Percentiles rank a stretch among this genome's conserved stretches.
Conservation (phyloP, 2,113 vertebrate species). For the Hydropotes inermis region DNA sequence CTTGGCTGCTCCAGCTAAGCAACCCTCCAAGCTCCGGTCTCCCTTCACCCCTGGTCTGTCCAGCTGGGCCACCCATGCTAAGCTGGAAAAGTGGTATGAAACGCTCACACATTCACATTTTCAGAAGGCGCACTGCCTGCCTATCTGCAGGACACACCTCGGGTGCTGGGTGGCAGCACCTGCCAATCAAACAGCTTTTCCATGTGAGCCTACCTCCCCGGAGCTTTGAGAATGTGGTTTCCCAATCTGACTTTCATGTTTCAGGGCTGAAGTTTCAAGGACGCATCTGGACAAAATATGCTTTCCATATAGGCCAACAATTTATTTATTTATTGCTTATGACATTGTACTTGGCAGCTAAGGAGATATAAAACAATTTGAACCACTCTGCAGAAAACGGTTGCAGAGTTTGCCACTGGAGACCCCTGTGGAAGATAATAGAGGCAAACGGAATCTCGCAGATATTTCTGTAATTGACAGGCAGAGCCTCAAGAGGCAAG, state of each 20-base stretch:
- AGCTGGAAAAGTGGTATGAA: background rate
- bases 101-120: rapidly evolving
- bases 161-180: slow-evolving; percentile 43
- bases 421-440: slow-evolving; percentile 32
- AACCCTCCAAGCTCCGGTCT: background rate
- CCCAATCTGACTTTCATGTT: slow-evolving; percentile 59
- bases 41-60: too few relatives aligned
- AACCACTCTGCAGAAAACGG: slow-evolving; percentile 58
- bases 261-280: slow-evolving; percentile 74
- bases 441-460: background rate
- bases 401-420: slow-evolving; percentile 63
- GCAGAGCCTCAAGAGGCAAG: slow-evolving; percentile 33
- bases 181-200: slow-evolving; percentile 53
- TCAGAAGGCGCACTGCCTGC: background rate
- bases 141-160: background rate
- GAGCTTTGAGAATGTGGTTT: slow-evolving; percentile 49
- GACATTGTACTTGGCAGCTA: slow-evolving; percentile 78
- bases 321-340: slow-evolving; percentile 80
- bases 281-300: slow-evolving; percentile 82
- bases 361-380: slow-evolving; percentile 71
- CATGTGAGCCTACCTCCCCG: slow-evolving; percentile 29
- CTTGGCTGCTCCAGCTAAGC: background rate
- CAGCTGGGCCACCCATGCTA: background rate
- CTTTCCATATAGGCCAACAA: slow-evolving; percentile 69
- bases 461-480: slow-evolving; percentile 55